A percentile compares a stretch with the other conserved stretches of the same genome.
These are phyloP conservation scores for Drosophila sechellia DNA, from an alignment of 1,140 invertebrate genomes.

Conservation along the genomic window DNA sequence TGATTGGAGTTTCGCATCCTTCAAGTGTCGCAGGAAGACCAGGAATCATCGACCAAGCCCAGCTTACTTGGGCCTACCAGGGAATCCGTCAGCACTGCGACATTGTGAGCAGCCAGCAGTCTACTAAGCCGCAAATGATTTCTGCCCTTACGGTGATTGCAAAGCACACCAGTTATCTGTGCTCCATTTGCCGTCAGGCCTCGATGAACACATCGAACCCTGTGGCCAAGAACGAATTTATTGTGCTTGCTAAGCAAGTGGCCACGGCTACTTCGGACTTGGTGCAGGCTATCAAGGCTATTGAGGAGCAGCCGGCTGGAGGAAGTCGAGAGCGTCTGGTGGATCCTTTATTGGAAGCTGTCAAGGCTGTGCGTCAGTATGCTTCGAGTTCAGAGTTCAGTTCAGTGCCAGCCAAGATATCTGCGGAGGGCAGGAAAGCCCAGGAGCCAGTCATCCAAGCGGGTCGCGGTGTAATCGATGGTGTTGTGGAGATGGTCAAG, in stretches of 20 bases:
- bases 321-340: slow-evolving; percentile 90
- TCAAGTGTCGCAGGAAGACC: slow-evolving; percentile 95
- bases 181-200: slow-evolving; percentile 96
- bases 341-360: slow-evolving; percentile 93
- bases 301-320: slow-evolving; percentile 93
- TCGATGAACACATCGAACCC: slow-evolving; percentile 96
- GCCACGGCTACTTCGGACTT: slow-evolving; percentile 97
- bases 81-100: slow-evolving; percentile 95
- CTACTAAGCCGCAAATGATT: slow-evolving; percentile 94
- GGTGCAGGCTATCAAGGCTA: slow-evolving; percentile 97
- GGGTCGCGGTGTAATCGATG: slow-evolving; percentile 89
- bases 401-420: slow-evolving; percentile 96
- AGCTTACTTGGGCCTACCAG: slow-evolving; percentile 94
- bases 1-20: slow-evolving; percentile 96
- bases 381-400: slow-evolving; percentile 97
- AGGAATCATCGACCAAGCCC: slow-evolving; percentile 96
- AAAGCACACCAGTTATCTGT: slow-evolving; percentile 97
- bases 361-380: slow-evolving; percentile 96
- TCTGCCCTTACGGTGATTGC: slow-evolving; percentile 97
- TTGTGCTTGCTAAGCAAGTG: slow-evolving; percentile 98
- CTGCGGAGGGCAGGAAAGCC: slow-evolving; percentile 89
- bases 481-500: slow-evolving; percentile 90
- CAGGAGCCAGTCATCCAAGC: slow-evolving; percentile 95
- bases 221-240: slow-evolving; percentile 97
- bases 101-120: slow-evolving; percentile 90